Conservation (phyloP, 2,113 vertebrate species). For the Xenus cinereus region DNA sequence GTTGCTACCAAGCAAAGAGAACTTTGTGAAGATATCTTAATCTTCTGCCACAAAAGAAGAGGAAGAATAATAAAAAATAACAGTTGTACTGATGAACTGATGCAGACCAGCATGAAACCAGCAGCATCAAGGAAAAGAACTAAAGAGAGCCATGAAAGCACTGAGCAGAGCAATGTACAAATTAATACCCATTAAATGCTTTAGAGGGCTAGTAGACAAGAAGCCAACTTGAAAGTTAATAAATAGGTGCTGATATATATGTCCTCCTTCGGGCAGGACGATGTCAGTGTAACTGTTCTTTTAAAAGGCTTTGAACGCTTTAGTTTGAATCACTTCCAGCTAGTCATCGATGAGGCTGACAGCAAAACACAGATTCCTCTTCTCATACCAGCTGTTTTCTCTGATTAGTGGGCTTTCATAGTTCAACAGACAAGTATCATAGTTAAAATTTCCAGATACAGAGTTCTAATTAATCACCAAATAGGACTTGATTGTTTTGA, state of each 20-base stretch:
- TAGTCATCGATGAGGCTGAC: not conserved
- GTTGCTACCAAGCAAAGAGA: not conserved
- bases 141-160: not conserved
- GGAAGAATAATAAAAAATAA: not conserved
- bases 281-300: not conserved
- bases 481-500: not conserved
- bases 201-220: not conserved
- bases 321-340: not conserved
- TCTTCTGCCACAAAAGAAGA: not conserved
- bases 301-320: not conserved
- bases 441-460: not conserved
- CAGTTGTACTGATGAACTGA: not conserved
- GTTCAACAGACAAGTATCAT: not conserved
- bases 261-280: not conserved
- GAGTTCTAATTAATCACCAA: not conserved
- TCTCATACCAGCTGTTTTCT: not conserved
- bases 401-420: not conserved
- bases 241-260: not conserved
- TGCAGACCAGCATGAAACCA: not conserved
- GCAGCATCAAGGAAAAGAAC: not conserved
- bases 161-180: not conserved
- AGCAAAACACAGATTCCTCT: not conserved
- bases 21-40: not conserved
- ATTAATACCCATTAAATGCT: not conserved
- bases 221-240: not conserved